Conservation (phyloP, 2,888 invertebrate genomes). For the Stramonita haemastoma region DNA sequence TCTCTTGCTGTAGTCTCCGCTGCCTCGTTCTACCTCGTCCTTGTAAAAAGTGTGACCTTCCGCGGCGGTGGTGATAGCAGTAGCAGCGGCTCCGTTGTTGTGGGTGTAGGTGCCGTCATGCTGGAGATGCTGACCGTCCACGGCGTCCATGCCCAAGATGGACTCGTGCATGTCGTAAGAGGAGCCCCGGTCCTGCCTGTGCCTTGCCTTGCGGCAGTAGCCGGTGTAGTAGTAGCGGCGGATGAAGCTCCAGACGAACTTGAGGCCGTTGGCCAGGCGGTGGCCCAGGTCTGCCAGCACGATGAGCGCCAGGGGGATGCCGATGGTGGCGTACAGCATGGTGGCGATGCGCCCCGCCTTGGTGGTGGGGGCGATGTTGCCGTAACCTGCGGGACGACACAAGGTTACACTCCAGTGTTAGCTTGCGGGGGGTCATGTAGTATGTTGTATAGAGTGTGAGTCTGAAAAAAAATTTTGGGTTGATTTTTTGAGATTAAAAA, state of each 20-base stretch:
- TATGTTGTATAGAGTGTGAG: too few species aligned
- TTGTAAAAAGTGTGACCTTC: not conserved
- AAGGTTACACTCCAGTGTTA: too few species aligned
- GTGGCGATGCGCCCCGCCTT: conserved; percentile 90
- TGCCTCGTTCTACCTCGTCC: not conserved
- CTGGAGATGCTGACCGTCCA: not conserved
- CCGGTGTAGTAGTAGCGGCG: conserved; percentile 84
- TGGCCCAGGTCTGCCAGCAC: conserved; percentile 96
- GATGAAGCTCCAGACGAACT: conserved; percentile 86
- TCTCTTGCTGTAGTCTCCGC: not conserved
- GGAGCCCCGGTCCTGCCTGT: too few species aligned
- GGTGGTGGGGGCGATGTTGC: conserved; percentile 95
- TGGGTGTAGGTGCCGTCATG: not conserved
- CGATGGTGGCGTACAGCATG: conserved; percentile 94
- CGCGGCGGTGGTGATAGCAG: not conserved
- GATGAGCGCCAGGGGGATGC: conserved; percentile 96
- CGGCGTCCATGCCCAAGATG: not conserved
- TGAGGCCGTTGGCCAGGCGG: conserved; percentile 92
- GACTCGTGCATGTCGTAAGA: conserved; percentile 26
- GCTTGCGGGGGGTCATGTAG: too few species aligned
- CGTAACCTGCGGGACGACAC: conserved; percentile 90
- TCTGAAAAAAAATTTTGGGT: too few species aligned
- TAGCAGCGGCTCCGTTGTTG: too few species aligned
- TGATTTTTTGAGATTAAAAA: too few species aligned
- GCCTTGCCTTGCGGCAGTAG: conserved; percentile 83